Evolutionary conservation across 2,888 invertebrate species (phyloP).

Genomic region (Rhagium mordax): DNA sequence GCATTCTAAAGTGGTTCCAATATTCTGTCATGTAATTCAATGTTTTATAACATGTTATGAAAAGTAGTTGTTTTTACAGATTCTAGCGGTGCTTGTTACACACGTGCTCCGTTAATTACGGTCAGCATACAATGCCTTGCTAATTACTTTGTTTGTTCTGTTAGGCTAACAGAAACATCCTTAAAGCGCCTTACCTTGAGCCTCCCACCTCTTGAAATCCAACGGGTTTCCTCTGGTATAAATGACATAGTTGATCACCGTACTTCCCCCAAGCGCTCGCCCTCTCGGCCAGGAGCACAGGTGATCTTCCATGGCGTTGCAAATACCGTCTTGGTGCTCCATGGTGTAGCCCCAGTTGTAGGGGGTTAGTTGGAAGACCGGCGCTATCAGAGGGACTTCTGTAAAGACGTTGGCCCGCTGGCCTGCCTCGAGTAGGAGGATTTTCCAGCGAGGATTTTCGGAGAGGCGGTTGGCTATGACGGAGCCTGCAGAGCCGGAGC

Average conservation of each 20-base stretch:
- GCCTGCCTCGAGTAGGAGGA: conserved; percentile 63
- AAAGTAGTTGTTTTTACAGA: too few relatives aligned
- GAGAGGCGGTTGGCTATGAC: conserved; percentile 72
- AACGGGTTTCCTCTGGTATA: conserved; percentile 75
- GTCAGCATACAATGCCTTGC: too few relatives aligned
- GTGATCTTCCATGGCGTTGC: conserved; percentile 42
- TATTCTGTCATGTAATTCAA: too few relatives aligned
- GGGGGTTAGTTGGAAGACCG: conserved; percentile 65
- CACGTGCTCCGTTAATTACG: too few relatives aligned
- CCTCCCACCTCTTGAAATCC: conserved; percentile 80
- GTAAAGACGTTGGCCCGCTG: conserved; percentile 66
- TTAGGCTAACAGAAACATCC: too few relatives aligned
- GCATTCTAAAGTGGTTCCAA: too few relatives aligned
- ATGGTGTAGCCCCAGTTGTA: conserved; percentile 69
- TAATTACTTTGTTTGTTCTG: too few relatives aligned
- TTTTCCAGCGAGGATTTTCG: conserved; percentile 67
- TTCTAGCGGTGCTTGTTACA: too few relatives aligned
- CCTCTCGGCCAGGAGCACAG: conserved; percentile 71
- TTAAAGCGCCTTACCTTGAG: conserved; percentile 44
- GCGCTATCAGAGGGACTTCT: conserved; percentile 62
- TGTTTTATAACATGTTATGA: too few relatives aligned
- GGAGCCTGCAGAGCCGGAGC: conserved; percentile 71
- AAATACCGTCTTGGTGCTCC: conserved; percentile 58
- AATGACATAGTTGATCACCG: conserved; percentile 69
- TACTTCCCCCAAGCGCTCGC: conserved; percentile 73